These are phyloP conservation scores for Calephelis virginiensis DNA, from an alignment of 1,140 invertebrate genomes.

Conservation along the genomic window DNA sequence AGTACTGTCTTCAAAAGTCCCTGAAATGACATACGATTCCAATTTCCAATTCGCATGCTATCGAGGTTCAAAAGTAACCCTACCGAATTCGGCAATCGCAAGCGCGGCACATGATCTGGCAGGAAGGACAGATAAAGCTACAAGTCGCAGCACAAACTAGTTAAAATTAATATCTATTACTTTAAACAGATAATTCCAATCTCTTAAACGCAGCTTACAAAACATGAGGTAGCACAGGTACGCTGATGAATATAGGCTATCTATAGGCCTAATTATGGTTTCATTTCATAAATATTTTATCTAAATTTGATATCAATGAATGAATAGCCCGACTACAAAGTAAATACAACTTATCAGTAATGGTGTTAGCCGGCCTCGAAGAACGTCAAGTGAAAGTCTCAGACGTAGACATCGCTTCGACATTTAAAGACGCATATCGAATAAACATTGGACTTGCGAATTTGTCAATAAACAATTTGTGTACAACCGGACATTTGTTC, in stretches of 20 bases:
- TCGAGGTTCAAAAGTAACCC: no score
- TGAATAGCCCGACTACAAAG: slow-evolving; percentile 32
- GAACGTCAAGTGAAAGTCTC: slow-evolving; percentile 67
- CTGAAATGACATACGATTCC: no score
- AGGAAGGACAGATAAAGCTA: no score
- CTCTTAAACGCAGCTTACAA: no score
- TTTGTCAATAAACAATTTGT: slow-evolving; percentile 47
- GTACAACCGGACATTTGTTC: slow-evolving; percentile 52
- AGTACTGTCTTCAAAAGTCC: no score
- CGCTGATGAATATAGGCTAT: not conserved
- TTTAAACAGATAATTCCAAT: no score
- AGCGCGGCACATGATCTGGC: no score
- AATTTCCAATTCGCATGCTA: no score
- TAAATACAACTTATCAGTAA: slow-evolving; percentile 66
- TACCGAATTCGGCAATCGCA: no score
- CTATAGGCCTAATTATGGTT: not conserved
- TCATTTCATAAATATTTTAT: slow-evolving; percentile 13
- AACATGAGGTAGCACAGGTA: no score
- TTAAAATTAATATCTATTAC: no score
- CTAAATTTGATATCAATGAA: slow-evolving; percentile 11
- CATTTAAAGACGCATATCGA: slow-evolving; percentile 47
- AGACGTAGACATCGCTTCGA: slow-evolving; percentile 57
- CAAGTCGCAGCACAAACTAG: no score
- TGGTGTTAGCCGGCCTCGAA: slow-evolving; percentile 60
- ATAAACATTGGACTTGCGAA: slow-evolving; percentile 38